A percentile compares a stretch with the other conserved stretches of the same genome.
Evolutionary conservation across 2,113 vertebrate species (phyloP).

Genomic region (Periophthalmodon schlosseri): DNA sequence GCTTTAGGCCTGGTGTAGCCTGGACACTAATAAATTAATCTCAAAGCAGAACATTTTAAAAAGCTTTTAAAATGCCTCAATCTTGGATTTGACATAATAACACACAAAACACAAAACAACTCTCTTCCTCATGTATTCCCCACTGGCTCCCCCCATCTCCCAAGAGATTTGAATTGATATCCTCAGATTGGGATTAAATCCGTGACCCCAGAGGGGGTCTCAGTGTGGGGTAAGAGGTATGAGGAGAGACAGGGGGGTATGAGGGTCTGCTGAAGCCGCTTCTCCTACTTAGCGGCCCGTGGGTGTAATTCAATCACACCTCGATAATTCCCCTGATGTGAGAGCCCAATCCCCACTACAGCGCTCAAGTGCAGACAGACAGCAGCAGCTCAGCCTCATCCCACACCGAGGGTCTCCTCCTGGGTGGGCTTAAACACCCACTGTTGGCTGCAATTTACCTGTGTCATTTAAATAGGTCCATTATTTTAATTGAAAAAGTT

Average conservation of each 20-base stretch:
- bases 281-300: slow-evolving; percentile 42
- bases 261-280: slow-evolving; percentile 18
- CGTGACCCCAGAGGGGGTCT: slow-evolving; percentile 26
- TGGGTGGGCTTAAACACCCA: slow-evolving; percentile 61
- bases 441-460: slow-evolving; percentile 52
- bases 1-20: not conserved
- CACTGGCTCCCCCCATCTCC: slow-evolving; percentile 27
- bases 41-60: not conserved
- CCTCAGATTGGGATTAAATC: slow-evolving; percentile 59
- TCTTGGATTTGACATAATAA: not conserved
- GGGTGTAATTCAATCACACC: slow-evolving; percentile 69
- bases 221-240: slow-evolving; percentile 30
- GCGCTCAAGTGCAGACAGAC: slow-evolving; percentile 53
- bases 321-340: slow-evolving; percentile 67
- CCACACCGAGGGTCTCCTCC: slow-evolving; percentile 57
- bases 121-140: slow-evolving; percentile 1
- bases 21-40: not conserved
- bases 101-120: not conserved
- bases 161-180: slow-evolving; percentile 48
- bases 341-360: slow-evolving; percentile 44
- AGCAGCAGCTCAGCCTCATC: slow-evolving; percentile 50
- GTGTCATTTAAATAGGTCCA: slow-evolving; percentile 56
- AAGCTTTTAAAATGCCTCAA: not conserved
- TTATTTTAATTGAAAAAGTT: slow-evolving; percentile 71
- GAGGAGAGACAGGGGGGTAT: not conserved